These are phyloP conservation scores for Luperina testacea DNA, from an alignment of 2,888 invertebrate species.

Conservation along the genomic window DNA sequence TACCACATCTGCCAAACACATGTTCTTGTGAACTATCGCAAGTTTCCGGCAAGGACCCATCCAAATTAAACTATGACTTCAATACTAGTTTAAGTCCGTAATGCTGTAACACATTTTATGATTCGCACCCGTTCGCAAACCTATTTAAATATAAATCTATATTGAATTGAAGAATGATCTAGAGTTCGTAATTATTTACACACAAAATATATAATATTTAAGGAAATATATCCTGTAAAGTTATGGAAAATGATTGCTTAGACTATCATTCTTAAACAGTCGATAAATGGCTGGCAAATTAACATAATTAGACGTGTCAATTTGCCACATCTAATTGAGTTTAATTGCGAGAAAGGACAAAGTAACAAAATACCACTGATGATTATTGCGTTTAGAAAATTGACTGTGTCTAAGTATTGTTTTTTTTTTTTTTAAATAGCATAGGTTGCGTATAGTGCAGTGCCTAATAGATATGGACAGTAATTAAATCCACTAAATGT, in stretches of 20 bases:
- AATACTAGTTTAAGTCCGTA: constrained; percentile 12
- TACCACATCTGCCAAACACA: constrained; percentile 43
- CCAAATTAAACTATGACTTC: constrained; percentile 34
- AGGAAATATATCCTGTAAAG: neutral
- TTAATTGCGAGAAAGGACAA: neutral
- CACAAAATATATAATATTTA: neutral
- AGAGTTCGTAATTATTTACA: constrained; percentile 33
- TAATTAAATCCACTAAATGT: neutral
- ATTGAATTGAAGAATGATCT: constrained; percentile 29
- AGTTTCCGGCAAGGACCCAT: constrained; percentile 14
- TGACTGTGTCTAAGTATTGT: neutral
- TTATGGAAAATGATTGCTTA: neutral
- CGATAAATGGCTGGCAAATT: neutral
- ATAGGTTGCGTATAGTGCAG: neutral
- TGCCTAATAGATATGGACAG: neutral
- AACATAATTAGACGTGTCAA: neutral
- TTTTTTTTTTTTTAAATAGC: neutral
- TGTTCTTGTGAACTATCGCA: constrained; percentile 9
- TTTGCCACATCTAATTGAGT: neutral
- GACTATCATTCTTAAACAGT: neutral
- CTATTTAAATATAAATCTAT: constrained; percentile 38
- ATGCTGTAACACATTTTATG: constrained; percentile 42
- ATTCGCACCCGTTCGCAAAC: constrained; percentile 31
- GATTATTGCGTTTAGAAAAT: neutral
- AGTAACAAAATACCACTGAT: neutral